Evolutionary conservation across 2,888 invertebrate species (phyloP).

Genomic region (Synergus japonicus): DNA sequence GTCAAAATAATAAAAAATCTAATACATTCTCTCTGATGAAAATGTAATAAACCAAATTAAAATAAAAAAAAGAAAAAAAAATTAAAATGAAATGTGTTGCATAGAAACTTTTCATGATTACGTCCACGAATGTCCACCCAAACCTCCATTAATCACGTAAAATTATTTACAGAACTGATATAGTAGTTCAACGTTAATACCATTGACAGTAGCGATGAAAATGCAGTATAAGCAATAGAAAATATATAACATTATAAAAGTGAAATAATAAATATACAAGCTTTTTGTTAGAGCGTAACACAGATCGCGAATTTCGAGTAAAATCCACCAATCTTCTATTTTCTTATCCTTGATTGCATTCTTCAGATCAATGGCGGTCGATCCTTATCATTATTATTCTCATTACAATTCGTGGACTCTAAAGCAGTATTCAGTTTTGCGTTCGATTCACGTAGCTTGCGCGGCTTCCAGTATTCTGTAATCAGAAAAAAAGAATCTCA

Average conservation of each 20-base stretch:
- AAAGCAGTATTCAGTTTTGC: constrained; percentile 63
- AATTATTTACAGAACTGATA: constrained; percentile 65
- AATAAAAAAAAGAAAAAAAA: too few species aligned
- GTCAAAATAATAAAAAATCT: constrained; percentile 7
- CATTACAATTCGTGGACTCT: constrained; percentile 58
- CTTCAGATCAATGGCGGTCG: background rate
- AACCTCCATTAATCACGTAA: constrained; percentile 68
- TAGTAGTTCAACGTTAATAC: constrained; percentile 49
- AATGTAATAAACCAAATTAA: too few species aligned
- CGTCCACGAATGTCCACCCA: constrained; percentile 57
- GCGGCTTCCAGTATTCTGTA: constrained; percentile 73
- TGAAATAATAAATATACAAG: constrained; percentile 34
- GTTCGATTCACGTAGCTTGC: constrained; percentile 67
- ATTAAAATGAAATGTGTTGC: background rate
- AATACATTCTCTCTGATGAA: too few species aligned
- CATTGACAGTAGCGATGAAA: constrained; percentile 44
- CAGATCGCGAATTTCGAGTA: background rate
- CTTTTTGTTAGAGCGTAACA: constrained; percentile 1
- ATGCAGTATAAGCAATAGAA: constrained; percentile 28
- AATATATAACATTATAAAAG: constrained; percentile 31
- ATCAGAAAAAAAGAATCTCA: constrained; percentile 47
- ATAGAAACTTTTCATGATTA: constrained; percentile 13
- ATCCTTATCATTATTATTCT: constrained; percentile 57
- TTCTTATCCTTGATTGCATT: too few species aligned
- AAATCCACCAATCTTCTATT: background rate